phyloP scores from a whole-genome alignment of 2,797 vertebrate genomes.

The Pelochelys cantorii region DNA sequence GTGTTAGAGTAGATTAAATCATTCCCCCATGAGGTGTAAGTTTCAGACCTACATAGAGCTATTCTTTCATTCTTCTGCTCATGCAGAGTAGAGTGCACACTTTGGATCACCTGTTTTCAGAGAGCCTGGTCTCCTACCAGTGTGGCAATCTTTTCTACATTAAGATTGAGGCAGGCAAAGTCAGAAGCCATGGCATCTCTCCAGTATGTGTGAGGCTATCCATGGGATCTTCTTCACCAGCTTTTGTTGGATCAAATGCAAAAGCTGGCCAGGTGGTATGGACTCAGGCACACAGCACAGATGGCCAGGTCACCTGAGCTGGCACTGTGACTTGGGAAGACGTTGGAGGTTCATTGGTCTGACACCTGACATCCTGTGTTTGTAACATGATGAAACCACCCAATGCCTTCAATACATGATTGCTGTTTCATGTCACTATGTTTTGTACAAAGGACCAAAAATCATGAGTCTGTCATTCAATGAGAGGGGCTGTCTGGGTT shows the following conservation, averaged over 20 bases:
- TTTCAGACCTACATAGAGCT: accelerated
- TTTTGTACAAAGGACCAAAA: background rate
- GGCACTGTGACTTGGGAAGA: background rate
- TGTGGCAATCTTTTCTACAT: background rate
- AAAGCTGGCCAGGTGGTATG: background rate
- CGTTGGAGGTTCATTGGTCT: background rate
- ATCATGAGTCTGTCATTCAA: background rate
- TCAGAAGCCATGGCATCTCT: background rate
- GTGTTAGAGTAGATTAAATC: background rate
- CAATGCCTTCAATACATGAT: background rate
- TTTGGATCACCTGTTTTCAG: background rate
- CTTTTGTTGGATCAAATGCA: background rate
- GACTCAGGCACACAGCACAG: background rate
- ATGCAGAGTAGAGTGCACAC: background rate
- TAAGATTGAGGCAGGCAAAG: background rate
- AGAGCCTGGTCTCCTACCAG: background rate
- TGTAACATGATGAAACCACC: background rate
- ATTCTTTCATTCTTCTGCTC: background rate
- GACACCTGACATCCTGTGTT: background rate
- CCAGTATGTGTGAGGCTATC: background rate
- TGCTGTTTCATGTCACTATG: background rate
- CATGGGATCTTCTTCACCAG: background rate
- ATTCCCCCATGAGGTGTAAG: background rate
- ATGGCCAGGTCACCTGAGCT: background rate
- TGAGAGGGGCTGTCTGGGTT: background rate